A percentile compares a stretch with the other conserved stretches of the same genome.
These are phyloP conservation scores for Myiothlypis chrysogaster DNA, from an alignment of 2,797 vertebrate genomes.

Conservation along the genomic window DNA sequence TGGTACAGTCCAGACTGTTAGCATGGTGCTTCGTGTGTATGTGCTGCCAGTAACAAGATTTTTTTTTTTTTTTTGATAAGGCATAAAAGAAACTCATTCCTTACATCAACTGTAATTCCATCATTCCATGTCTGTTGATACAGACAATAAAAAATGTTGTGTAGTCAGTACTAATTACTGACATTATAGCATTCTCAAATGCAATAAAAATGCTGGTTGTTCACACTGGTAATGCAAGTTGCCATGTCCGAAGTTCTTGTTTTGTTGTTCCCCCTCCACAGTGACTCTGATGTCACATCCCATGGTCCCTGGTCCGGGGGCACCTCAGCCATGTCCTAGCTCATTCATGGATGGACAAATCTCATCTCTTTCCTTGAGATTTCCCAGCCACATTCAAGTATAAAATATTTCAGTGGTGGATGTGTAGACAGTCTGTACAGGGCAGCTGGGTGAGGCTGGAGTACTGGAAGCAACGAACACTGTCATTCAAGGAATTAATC, in stretches of 20 bases:
- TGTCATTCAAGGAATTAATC: neutral
- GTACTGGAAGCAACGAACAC: neutral
- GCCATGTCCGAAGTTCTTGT: slow-evolving; percentile 74
- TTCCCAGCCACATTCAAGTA: accelerated
- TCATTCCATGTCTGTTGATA: slow-evolving; percentile 89
- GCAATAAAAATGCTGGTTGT: slow-evolving; percentile 99
- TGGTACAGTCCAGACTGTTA: slow-evolving; percentile 78
- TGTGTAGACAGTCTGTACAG: neutral
- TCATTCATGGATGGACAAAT: accelerated
- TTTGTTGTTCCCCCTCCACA: neutral
- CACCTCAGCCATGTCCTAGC: neutral
- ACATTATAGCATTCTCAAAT: slow-evolving; percentile 93
- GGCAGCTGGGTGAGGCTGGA: neutral
- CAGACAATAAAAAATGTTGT: slow-evolving; percentile 93
- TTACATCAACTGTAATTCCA: slow-evolving; percentile 91
- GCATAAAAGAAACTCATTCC: slow-evolving; percentile 88
- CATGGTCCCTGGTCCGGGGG: accelerated
- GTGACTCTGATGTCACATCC: neutral
- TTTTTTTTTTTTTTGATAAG: slow-evolving; percentile 75
- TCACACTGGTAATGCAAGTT: slow-evolving; percentile 83
- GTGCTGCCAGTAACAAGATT: slow-evolving; percentile 79
- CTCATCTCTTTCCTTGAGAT: neutral
- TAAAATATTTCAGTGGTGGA: neutral
- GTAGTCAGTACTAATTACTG: slow-evolving; percentile 91
- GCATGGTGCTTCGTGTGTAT: slow-evolving; percentile 82